Conservation (phyloP, 2,888 invertebrate genomes). For the Conistra vaccinii region DNA sequence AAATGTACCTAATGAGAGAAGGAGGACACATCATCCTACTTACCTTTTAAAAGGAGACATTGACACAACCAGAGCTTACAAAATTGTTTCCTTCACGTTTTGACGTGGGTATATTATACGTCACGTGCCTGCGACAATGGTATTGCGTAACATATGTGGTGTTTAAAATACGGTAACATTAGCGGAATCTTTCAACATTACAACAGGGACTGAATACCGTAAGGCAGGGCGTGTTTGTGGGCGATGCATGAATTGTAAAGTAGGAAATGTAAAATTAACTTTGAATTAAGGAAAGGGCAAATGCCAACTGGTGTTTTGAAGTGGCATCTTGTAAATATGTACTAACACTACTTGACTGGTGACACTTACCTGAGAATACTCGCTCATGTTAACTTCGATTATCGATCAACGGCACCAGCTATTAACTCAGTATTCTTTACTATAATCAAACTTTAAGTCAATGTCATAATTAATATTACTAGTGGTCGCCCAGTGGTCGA, state of each 20-base stretch:
- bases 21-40: conserved; percentile 24
- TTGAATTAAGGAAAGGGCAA: background rate
- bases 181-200: conserved; percentile 64
- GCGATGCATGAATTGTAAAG: conserved; percentile 25
- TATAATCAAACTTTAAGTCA: too few relatives aligned
- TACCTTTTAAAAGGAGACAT: conserved; percentile 34
- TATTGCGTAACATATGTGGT: conserved; percentile 55
- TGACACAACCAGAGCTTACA: conserved; percentile 42
- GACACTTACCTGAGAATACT: too few relatives aligned
- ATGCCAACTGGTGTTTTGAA: background rate
- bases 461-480: background rate
- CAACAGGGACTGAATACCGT: conserved; percentile 51
- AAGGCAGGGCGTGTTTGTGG: conserved; percentile 41
- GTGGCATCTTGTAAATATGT: too few relatives aligned
- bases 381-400: background rate
- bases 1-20: conserved; percentile 25
- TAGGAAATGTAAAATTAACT: background rate
- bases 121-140: conserved; percentile 48
- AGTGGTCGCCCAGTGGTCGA: too few relatives aligned
- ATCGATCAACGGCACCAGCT: background rate
- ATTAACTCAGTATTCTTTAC: too few relatives aligned
- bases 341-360: too few relatives aligned
- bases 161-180: conserved; percentile 67
- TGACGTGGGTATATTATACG: conserved; percentile 29
- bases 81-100: conserved; percentile 27